These are phyloP conservation scores for Drosophila oshimai DNA, from an alignment of 1,140 invertebrate genomes.

Conservation along the genomic window DNA sequence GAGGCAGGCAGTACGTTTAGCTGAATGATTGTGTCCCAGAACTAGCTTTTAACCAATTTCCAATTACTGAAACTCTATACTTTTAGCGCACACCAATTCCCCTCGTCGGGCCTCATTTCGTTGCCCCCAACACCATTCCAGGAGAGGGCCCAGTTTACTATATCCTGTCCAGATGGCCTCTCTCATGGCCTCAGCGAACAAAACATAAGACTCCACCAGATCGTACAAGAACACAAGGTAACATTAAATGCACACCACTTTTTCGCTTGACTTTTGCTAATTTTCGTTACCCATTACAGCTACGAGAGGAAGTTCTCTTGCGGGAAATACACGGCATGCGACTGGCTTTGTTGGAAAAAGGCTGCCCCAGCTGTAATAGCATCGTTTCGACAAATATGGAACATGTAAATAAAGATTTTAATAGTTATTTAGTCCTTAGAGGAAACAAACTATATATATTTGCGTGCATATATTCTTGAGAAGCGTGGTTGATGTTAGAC, in stretches of 20 bases:
- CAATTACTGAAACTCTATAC: not conserved
- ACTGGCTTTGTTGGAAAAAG: slow-evolving; percentile 88
- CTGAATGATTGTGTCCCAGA: no score
- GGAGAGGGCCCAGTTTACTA: slow-evolving; percentile 62
- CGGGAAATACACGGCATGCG: slow-evolving; percentile 89
- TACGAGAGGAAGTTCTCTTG: slow-evolving; percentile 87
- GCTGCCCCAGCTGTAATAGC: slow-evolving; percentile 84
- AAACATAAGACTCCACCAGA: slow-evolving; percentile 90
- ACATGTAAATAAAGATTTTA: slow-evolving; percentile 65
- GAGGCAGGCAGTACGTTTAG: no score
- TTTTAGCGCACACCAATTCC: slow-evolving; percentile 47
- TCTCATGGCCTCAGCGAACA: slow-evolving; percentile 90
- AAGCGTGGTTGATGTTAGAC: not conserved
- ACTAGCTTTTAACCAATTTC: no score
- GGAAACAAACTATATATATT: not conserved
- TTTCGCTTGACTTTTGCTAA: not conserved
- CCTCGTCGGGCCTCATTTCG: slow-evolving; percentile 56
- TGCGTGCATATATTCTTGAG: slow-evolving; percentile 6
- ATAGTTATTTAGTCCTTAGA: not conserved
- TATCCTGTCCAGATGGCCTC: slow-evolving; percentile 89
- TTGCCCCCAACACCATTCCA: slow-evolving; percentile 69
- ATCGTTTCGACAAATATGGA: slow-evolving; percentile 70
- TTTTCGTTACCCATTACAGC: slow-evolving; percentile 81
- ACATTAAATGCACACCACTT: not conserved
- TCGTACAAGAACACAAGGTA: slow-evolving; percentile 91